Percentiles rank a stretch among this genome's conserved stretches.
Conservation (phyloP, 2,113 vertebrate genomes). For the Microcebus griseorufus region DNA sequence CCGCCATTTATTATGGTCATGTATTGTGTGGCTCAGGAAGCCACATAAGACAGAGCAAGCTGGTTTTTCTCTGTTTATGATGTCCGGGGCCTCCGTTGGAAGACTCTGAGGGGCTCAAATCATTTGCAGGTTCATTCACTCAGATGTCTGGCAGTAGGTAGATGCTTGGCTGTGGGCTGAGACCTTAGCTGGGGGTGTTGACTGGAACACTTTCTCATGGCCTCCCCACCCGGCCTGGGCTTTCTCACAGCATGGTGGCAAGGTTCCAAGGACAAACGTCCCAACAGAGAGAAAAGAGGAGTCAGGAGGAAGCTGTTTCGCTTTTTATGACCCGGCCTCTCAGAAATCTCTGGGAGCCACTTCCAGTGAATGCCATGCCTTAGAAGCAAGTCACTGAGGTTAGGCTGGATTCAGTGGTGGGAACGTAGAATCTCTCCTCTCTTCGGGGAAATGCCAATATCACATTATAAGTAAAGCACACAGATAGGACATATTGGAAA, state of each 20-base stretch:
- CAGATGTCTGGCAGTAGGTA: background rate
- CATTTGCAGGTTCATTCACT: background rate
- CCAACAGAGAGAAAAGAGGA: background rate
- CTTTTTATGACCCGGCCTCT: background rate
- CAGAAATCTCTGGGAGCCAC: background rate
- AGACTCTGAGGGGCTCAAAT: background rate
- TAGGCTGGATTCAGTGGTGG: background rate
- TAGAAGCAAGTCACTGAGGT: background rate
- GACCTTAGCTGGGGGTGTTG: background rate
- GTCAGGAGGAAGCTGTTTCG: slow-evolving; percentile 18
- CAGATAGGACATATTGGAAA: background rate
- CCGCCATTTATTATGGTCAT: background rate
- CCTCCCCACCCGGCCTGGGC: background rate
- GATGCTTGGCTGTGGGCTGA: background rate
- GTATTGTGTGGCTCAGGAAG: background rate
- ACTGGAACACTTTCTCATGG: background rate
- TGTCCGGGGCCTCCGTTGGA: background rate
- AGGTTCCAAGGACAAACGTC: background rate
- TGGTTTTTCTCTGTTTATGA: background rate
- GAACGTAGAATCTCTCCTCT: background rate
- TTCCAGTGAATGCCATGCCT: background rate
- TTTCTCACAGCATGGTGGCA: slow-evolving; percentile 22
- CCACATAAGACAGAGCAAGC: background rate
- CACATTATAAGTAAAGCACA: background rate
- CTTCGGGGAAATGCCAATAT: background rate